phyloP scores from a whole-genome alignment of 2,888 invertebrate species.

The Eilema sororculum region DNA sequence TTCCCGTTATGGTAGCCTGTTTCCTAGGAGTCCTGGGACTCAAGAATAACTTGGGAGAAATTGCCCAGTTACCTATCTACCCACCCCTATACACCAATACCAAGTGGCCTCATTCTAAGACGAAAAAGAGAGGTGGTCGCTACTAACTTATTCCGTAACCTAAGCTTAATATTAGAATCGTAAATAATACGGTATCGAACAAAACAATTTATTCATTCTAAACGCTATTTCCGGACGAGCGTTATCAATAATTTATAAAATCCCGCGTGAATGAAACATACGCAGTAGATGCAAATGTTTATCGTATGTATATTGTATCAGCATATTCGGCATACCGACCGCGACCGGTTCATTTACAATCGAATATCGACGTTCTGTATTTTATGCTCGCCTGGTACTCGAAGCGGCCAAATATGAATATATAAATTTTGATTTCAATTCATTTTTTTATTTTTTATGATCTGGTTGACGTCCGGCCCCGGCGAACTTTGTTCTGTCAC shows the following conservation, averaged over 20 bases:
- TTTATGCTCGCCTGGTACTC: slow-evolving; percentile 45
- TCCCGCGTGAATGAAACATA: slow-evolving; percentile 32
- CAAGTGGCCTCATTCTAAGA: too few species aligned
- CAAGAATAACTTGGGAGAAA: too few species aligned
- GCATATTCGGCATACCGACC: neutral
- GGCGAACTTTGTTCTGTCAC: too few species aligned
- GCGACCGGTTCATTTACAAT: slow-evolving; percentile 28
- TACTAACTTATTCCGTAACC: too few species aligned
- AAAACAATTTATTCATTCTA: slow-evolving; percentile 16
- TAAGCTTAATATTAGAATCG: neutral
- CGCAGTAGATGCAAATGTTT: slow-evolving; percentile 30
- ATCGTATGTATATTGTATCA: neutral
- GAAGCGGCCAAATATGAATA: slow-evolving; percentile 36
- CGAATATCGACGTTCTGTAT: slow-evolving; percentile 32
- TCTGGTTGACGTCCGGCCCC: neutral
- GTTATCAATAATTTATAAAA: slow-evolving; percentile 37
- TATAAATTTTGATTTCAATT: slow-evolving; percentile 14
- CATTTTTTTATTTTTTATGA: neutral
- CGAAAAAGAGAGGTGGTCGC: too few species aligned
- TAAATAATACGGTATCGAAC: neutral
- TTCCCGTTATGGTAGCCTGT: too few species aligned
- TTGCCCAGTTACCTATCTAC: too few species aligned
- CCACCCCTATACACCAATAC: too few species aligned
- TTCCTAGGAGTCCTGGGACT: too few species aligned
- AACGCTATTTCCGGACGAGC: slow-evolving; percentile 22